Evolutionary conservation across 2,888 invertebrate species (phyloP).

Genomic region (Xylota segnis): DNA sequence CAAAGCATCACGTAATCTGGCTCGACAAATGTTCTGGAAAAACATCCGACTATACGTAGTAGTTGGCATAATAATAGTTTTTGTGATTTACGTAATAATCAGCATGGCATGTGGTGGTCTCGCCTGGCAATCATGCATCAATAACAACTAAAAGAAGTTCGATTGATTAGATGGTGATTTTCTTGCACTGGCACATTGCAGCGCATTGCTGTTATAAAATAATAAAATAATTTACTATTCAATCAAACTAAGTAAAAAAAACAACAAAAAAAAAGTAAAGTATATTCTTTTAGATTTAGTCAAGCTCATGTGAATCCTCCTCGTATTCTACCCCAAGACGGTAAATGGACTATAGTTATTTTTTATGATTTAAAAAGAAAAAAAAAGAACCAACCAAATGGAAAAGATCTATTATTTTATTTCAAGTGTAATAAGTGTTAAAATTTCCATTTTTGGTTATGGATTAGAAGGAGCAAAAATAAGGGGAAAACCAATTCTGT

Average conservation of each 20-base stretch:
- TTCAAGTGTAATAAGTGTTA: conserved; percentile 18
- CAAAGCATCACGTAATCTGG: conserved; percentile 93
- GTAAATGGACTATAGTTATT: conserved; percentile 51
- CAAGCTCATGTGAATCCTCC: conserved; percentile 42
- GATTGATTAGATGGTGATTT: conserved; percentile 22
- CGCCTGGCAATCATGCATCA: conserved; percentile 90
- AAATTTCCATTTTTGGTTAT: conserved; percentile 20
- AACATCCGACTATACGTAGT: conserved; percentile 94
- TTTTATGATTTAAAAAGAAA: conserved; percentile 44
- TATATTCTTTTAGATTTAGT: conserved; percentile 50
- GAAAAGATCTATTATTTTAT: conserved; percentile 53
- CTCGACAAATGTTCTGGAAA: conserved; percentile 96
- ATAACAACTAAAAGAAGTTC: conserved; percentile 80
- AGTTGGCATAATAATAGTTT: conserved; percentile 87
- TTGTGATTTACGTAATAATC: conserved; percentile 93
- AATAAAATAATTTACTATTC: conserved; percentile 33
- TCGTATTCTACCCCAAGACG: conserved; percentile 41
- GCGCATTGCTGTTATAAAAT: conserved; percentile 16
- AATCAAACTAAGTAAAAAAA: conserved; percentile 29
- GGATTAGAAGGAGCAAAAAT: background rate
- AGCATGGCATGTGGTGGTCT: conserved; percentile 95
- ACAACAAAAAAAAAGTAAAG: conserved; percentile 7
- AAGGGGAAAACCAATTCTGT: conserved; percentile 11
- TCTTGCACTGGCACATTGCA: background rate
- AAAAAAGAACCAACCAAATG: background rate